Percentiles rank a stretch among this genome's conserved stretches.
Conservation (phyloP, 2,888 invertebrate genomes). For the Standfussiana lucernea region DNA sequence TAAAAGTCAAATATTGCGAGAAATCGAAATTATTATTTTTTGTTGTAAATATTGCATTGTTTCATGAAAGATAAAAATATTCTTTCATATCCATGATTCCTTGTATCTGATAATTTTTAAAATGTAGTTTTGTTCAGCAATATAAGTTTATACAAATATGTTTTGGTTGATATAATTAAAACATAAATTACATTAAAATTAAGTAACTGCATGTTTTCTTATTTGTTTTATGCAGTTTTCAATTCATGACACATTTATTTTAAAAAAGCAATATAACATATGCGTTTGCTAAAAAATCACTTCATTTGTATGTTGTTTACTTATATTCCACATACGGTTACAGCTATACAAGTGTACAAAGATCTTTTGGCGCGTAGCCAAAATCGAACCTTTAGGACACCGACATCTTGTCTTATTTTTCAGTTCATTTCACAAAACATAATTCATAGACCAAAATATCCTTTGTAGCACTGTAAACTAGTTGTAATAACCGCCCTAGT, state of each 20-base stretch:
- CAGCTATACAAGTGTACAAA: background rate
- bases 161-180: conserved; percentile 23
- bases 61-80: conserved; percentile 5
- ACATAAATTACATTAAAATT: conserved; percentile 27
- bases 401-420: background rate
- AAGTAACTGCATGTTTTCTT: conserved; percentile 35
- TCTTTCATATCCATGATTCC: conserved; percentile 22
- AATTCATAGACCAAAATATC: background rate
- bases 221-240: conserved; percentile 34
- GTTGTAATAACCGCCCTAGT: conserved; percentile 47
- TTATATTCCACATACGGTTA: conserved; percentile 13
- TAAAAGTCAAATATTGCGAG: conserved; percentile 17
- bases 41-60: conserved; percentile 22
- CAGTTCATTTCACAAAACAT: background rate
- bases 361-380: background rate
- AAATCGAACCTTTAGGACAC: background rate
- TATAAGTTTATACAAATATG: conserved; percentile 26
- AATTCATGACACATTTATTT: conserved; percentile 28
- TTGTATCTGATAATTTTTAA: background rate
- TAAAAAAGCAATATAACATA: conserved; percentile 36
- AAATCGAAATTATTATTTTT: conserved; percentile 25
- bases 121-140: conserved; percentile 18
- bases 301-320: conserved; percentile 33
- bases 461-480: conserved; percentile 4
- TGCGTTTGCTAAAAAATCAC: conserved; percentile 10